Percentiles rank a stretch among this genome's conserved stretches.
phyloP scores from a whole-genome alignment of 2,888 invertebrate species.

The Auanema sp. region DNA sequence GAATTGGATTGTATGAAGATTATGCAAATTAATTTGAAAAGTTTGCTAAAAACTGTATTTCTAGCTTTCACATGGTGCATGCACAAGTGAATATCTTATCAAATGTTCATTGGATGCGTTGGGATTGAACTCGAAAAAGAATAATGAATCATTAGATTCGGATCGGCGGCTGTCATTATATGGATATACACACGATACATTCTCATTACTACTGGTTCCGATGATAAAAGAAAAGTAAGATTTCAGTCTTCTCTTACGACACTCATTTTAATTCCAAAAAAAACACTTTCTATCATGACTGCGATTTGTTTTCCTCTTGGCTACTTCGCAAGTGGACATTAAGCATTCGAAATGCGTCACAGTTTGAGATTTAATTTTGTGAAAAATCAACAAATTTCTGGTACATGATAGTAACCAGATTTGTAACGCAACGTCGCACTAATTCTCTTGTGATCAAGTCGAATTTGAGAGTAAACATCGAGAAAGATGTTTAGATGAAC shows the following conservation, averaged over 20 bases:
- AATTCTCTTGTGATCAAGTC: too few relatives aligned
- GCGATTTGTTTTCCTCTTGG: too few relatives aligned
- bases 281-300: too few relatives aligned
- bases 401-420: too few relatives aligned
- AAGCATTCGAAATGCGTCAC: too few relatives aligned
- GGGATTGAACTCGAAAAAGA: slow-evolving; percentile 31
- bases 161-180: slow-evolving; percentile 87
- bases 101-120: slow-evolving; percentile 49
- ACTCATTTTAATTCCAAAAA: not conserved
- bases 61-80: slow-evolving; percentile 61
- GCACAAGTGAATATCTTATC: slow-evolving; percentile 63
- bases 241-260: not conserved
- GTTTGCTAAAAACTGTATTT: slow-evolving; percentile 21
- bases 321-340: too few relatives aligned
- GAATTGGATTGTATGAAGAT: slow-evolving; percentile 4
- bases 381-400: not conserved
- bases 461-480: not conserved
- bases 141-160: slow-evolving; percentile 65
- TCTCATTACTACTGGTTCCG: slow-evolving; percentile 87
- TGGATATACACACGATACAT: slow-evolving; percentile 91
- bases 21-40: not conserved
- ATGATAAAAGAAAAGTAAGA: slow-evolving; percentile 89
- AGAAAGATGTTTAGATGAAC: not conserved
- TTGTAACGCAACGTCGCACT: too few relatives aligned
- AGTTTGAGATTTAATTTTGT: not conserved